Evolutionary conservation across 2,888 invertebrate genomes (phyloP), one percentile per base, ranked within the genome.

Genomic region (Criorhina ranunculi): DNA sequence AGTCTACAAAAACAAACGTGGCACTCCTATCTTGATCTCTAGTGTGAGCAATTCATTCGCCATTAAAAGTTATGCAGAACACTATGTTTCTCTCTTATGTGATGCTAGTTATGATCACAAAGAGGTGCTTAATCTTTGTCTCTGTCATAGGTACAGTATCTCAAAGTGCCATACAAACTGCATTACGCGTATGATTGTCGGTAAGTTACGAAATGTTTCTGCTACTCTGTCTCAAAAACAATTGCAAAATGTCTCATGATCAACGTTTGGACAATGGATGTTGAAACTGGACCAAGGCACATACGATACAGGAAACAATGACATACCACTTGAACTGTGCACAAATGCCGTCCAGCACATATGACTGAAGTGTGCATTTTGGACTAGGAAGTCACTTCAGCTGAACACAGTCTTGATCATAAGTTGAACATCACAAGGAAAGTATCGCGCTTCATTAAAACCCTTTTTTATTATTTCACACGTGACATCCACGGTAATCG

Each of bases 261-360:
- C 44, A 44, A 15, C n/a, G 12, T 8, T 31, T 33, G 46, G 46
- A 62, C 46, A 62, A 62, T 62, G 62, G 62, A 62, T 46, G 44
- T 33, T 33, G 62, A 62, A 62, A 46, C n/a, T 31, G 17, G 17
- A 31, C 44, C 33, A 33, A 31, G 12, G n/a, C n/a, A n/a, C n/a
- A n/a, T 33, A 11, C 29, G 11, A 7, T 17, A n/a, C 29, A 49
- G 29, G n/a, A 29, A n/a, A 29, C 24, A 29, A 49, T 24, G 19
- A 49, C n/a, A 24, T 46, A n/a, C 4, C 49, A 29, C 11, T 49
- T n/a, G n/a, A 24, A 29, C n/a, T 29, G n/a, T n/a, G 29, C 49
- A 29, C 29, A 29, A 17, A 17, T 19, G 19, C 4, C 46, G 46
- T 19, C 46, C 46, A 17, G 2, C 8, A 17, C 4, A 46, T 19